Conservation (phyloP, 2,888 invertebrate species). For the Sycophila texana region DNA sequence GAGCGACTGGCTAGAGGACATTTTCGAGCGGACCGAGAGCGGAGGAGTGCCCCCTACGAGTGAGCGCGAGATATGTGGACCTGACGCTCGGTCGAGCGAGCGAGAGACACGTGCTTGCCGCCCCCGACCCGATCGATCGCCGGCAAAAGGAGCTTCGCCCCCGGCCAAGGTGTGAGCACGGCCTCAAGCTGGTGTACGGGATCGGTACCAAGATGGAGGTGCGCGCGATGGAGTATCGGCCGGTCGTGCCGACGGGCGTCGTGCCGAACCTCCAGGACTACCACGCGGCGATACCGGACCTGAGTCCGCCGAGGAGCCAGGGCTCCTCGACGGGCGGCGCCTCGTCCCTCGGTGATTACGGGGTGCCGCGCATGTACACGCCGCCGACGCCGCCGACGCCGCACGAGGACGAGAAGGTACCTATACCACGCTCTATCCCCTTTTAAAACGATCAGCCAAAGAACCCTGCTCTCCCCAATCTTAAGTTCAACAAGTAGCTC, state of each 20-base stretch:
- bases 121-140: conserved; percentile 5
- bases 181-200: conserved; percentile 71
- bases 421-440: too few species aligned
- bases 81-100: background rate
- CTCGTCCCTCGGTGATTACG: conserved; percentile 73
- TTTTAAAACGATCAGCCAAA: too few species aligned
- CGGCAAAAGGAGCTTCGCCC: too few species aligned
- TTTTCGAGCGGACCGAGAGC: background rate
- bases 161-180: conserved; percentile 58
- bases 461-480: too few species aligned
- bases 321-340: conserved; percentile 74
- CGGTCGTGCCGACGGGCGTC: conserved; percentile 76
- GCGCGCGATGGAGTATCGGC: conserved; percentile 79
- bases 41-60: background rate
- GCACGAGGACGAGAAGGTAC: conserved; percentile 74
- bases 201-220: conserved; percentile 77
- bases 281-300: conserved; percentile 74
- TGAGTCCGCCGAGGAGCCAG: conserved; percentile 74
- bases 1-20: background rate
- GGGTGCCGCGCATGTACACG: conserved; percentile 74
- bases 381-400: conserved; percentile 74
- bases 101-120: conserved; percentile 26
- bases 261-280: conserved; percentile 72
- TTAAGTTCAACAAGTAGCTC: too few species aligned
- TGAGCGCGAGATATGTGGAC: background rate